Evolutionary conservation across 92 coral and sea anemone genomes (phyloP).

Genomic region (Palythoa heliodiscus): DNA sequence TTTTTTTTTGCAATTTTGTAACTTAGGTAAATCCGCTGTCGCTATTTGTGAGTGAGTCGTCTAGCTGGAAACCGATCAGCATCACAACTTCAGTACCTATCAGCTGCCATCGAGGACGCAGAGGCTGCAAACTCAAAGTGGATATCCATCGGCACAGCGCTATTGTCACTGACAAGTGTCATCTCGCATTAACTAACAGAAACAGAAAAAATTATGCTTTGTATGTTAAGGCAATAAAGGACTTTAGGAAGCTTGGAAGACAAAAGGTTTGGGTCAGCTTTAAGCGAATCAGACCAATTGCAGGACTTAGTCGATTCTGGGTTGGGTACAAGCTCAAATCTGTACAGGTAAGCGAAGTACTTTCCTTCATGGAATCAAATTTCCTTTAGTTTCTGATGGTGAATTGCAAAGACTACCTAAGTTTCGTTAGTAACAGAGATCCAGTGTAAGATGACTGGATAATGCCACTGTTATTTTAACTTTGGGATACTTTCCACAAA

Average conservation of each 20-base stretch:
- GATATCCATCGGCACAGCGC: slow-evolving; percentile 59
- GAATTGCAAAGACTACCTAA: too few relatives aligned
- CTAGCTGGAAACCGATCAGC: slow-evolving; percentile 71
- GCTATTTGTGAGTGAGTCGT: slow-evolving; percentile 58
- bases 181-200: slow-evolving; percentile 62
- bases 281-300: slow-evolving; percentile 58
- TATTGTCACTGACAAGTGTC: slow-evolving; percentile 79
- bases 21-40: slow-evolving; percentile 69
- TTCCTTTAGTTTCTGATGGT: background rate
- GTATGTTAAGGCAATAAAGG: slow-evolving; percentile 69
- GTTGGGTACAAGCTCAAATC: slow-evolving; percentile 65
- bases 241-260: slow-evolving; percentile 70
- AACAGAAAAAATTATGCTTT: slow-evolving; percentile 57
- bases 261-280: slow-evolving; percentile 54
- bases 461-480: too few relatives aligned
- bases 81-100: slow-evolving; percentile 65
- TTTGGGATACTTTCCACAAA: too few relatives aligned
- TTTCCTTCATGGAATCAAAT: too few relatives aligned
- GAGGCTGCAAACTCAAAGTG: slow-evolving; percentile 49
- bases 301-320: slow-evolving; percentile 84
- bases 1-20: background rate
- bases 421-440: background rate
- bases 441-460: too few relatives aligned
- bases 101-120: slow-evolving; percentile 62
- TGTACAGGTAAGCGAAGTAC: slow-evolving; percentile 47